A percentile compares a stretch with the other conserved stretches of the same genome.
phyloP scores from a whole-genome alignment of 2,888 invertebrate species.

The Drosophila austrosaltans region DNA sequence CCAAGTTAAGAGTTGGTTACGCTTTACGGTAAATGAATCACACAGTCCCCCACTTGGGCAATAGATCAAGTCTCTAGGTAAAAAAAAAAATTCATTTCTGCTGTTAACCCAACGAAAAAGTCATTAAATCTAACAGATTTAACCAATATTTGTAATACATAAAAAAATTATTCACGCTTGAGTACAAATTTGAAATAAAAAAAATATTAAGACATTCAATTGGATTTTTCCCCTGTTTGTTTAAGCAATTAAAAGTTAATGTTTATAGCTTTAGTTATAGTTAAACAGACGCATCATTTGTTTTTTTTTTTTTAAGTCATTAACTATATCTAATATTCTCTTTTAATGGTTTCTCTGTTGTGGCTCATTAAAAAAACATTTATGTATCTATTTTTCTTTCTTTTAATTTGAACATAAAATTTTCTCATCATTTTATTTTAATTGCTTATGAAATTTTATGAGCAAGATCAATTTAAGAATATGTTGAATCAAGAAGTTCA shows the following conservation, averaged over 20 bases:
- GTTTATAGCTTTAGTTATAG: too few species aligned
- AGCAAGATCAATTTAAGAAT: slow-evolving; percentile 22
- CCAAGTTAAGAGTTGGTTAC: slow-evolving; percentile 39
- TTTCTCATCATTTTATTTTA: slow-evolving; percentile 28
- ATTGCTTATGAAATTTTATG: slow-evolving; percentile 32
- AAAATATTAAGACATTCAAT: too few species aligned
- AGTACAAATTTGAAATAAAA: too few species aligned
- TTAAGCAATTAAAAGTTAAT: background rate
- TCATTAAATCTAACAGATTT: too few species aligned
- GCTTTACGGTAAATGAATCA: slow-evolving; percentile 27
- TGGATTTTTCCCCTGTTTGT: background rate
- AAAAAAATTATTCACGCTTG: too few species aligned
- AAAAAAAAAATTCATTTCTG: too few species aligned
- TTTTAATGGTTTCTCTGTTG: background rate
- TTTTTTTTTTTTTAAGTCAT: background rate
- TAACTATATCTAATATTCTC: background rate
- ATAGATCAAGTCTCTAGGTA: slow-evolving; percentile 15
- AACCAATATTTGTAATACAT: too few species aligned
- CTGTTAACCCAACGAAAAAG: too few species aligned
- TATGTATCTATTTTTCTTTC: slow-evolving; percentile 16
- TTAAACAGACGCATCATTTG: background rate
- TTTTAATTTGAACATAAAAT: slow-evolving; percentile 34
- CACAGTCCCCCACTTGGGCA: slow-evolving; percentile 15
- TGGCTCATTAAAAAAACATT: background rate
- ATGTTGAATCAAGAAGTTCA: slow-evolving; percentile 25